Conservation (phyloP, 2,888 invertebrate genomes). For the Tenthredo notha region DNA sequence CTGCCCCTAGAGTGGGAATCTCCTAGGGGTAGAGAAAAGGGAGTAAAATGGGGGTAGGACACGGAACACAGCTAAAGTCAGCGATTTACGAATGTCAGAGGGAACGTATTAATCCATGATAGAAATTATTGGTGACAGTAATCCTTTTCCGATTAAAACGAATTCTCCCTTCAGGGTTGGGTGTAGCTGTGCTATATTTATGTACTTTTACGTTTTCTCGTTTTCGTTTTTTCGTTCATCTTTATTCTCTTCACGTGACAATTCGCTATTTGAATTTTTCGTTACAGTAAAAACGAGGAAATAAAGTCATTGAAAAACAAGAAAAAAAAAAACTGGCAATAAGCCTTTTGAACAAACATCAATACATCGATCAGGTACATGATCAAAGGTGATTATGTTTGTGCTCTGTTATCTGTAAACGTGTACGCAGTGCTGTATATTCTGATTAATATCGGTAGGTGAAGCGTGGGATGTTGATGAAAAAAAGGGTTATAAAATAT, state of each 20-base stretch:
- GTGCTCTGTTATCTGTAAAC: background rate
- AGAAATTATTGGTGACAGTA: conserved; percentile 43
- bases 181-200: background rate
- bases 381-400: conserved; percentile 17
- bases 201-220: background rate
- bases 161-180: conserved; percentile 5
- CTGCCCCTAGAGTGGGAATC: conserved; percentile 32
- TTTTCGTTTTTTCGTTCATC: background rate
- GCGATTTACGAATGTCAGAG: conserved; percentile 38
- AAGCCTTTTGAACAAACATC: conserved; percentile 3
- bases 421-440: background rate
- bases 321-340: background rate
- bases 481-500: background rate
- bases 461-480: background rate
- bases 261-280: background rate
- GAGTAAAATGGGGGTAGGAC: background rate
- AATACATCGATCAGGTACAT: background rate
- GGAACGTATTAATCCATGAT: conserved; percentile 22
- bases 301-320: background rate
- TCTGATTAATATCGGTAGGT: background rate
- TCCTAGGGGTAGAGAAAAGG: conserved; percentile 22
- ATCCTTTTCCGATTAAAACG: conserved; percentile 38
- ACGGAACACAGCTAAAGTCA: conserved; percentile 10
- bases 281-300: background rate
- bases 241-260: background rate